Base-by-base conservation (phyloP, 1,140 invertebrate species). In the Mylabris phalerata region DNA sequence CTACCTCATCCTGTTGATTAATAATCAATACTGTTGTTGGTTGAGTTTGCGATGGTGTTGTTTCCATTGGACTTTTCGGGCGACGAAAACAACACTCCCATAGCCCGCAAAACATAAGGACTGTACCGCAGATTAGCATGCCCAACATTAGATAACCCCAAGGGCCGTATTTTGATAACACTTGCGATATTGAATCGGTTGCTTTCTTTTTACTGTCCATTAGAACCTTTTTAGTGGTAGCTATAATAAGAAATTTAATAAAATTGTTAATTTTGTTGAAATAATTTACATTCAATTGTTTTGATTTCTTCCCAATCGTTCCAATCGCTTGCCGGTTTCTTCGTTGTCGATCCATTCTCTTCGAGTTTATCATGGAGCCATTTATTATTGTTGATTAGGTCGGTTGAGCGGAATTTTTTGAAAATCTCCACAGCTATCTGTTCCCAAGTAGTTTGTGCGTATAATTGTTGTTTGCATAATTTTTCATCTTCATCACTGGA, bases 81-180 rank as follows among this genome's bases (percentile, higher is more conserved):
- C 66, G 58, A 26, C 70, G 66, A 55, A 74, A 75, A 50, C 73
- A 75, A 56, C 74, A 77, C 57, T 77, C 75, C 82, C 82, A 84
- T 52, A 83, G 75, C 39, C 82, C 74, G 63, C 82, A 84, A 67
- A 84, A 81, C 75, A 83, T 79, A 50, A 84, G 75, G 48, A 83
- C 78, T 7, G 79, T 79, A 39, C 82, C 82, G 66, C 82, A 83
- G 49, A 83, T 75, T 42, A 84, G 70, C 78, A 84, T 83, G 25
- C 81, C 82, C 45, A 84, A 75, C 65, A 84, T 82, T 25, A 84
- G 73, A 60, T 84, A 84, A 62, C 82, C 82, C 82, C 82, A 84
- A 0, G 82, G 82, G 3, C 82, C 82, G 63, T 84, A 83, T 48
- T 81, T 81, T 48, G 79, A 78, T 44, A 84, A 69, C 43, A 77